Base-by-base conservation (phyloP, 2,113 vertebrate genomes). In the Tragulus kanchil region DNA sequence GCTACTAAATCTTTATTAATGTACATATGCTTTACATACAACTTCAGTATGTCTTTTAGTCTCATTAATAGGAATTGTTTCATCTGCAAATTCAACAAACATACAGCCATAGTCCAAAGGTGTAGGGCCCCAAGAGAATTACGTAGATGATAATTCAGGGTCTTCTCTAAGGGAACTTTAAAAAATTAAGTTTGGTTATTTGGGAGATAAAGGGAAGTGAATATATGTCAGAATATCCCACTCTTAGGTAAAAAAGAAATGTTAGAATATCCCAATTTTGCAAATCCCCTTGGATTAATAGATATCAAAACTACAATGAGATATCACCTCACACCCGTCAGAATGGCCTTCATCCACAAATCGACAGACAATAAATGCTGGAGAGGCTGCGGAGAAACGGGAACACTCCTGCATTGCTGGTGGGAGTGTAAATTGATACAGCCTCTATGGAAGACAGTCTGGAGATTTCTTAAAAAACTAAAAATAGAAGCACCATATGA, bases 111-210 rank as follows among this genome's bases (percentile, higher is more conserved):
- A 54, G 69, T 59, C 21, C 56, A 78, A 89, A 62, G 31, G 11
- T 14, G 21, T 56, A 48, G 56, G 31, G 81, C 31, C 25, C 16
- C 56, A 42, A 59, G 13, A 73, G 50, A 85, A 36, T n/a, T 85
- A 91, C 2, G 1, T 56, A 81, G 56, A 45, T 59, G 54, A 56
- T 64, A 45, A 92, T 26, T 6, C 5, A 56, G 21, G 67, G 59
- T 48, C 45, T 42, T 54, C 62, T 62, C 26, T 56, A 73, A 85
- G 28, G 69, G 56, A 75, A 82, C 71, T 93, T 75, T 28, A 17
- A 89, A 88, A 92, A 71, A 26, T 96, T 83, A 67, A 69, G 54
- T 31, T 54, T 71, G 16, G 54, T 56, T 89, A 61, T 62, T 69
- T 96, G 69, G 54, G 69, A 92, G 61, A 78, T 84, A 45, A 78